Percentiles rank a stretch among this genome's conserved stretches.
Evolutionary conservation across 2,797 vertebrate genomes (phyloP).

Genomic region (Tapera naevia): DNA sequence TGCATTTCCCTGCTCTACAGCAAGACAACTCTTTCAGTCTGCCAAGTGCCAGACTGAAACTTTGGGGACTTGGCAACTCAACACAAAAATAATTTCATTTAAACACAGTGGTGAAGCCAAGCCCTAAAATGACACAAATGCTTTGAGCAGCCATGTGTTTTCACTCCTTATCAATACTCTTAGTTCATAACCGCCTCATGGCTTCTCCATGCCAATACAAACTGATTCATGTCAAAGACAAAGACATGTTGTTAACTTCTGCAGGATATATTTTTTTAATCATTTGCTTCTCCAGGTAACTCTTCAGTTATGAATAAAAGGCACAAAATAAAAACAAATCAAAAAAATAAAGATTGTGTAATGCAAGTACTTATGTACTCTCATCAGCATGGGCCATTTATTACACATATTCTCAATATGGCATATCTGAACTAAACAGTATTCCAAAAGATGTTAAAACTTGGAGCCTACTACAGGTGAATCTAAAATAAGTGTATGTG

Average conservation of each 20-base stretch:
- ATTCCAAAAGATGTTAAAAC: not conserved
- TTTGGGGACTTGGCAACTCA: not conserved
- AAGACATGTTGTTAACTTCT: not conserved
- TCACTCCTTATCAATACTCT: not conserved
- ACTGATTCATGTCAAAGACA: not conserved
- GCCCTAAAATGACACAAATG: not conserved
- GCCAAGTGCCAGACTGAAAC: not conserved
- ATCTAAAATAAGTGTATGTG: not conserved
- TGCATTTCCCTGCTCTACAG: not conserved
- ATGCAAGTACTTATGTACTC: not conserved
- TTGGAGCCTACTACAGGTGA: not conserved
- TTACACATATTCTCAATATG: not conserved
- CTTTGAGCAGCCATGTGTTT: not conserved
- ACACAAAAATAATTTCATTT: not conserved
- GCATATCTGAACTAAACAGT: not conserved
- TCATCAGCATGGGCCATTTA: not conserved
- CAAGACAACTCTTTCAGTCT: not conserved
- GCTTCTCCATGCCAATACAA: not conserved
- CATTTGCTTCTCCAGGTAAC: not conserved
- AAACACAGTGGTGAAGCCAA: not conserved
- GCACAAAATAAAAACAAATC: not conserved
- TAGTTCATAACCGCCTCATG: not conserved
- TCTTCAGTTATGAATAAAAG: not conserved
- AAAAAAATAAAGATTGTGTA: not conserved
- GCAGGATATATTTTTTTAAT: not conserved